Evolutionary conservation across 2,888 invertebrate species (phyloP).

Genomic region (Lasiommata megera): DNA sequence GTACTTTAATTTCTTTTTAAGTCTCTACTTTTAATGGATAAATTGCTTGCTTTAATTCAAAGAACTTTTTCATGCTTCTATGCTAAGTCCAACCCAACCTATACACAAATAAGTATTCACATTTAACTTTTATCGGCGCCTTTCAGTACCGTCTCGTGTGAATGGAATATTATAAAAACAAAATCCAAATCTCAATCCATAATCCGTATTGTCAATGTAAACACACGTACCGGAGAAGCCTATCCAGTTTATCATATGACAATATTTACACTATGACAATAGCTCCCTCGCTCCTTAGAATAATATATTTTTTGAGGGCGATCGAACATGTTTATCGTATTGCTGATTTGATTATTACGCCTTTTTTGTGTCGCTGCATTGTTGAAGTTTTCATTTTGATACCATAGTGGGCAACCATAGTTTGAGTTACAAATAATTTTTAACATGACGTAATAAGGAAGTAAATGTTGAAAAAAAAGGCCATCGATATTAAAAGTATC

Average conservation of each 20-base stretch:
- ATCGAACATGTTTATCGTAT: slow-evolving; percentile 6
- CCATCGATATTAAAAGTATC: too few relatives aligned
- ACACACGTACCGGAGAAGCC: background rate
- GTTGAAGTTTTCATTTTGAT: background rate
- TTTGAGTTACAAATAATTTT: too few relatives aligned
- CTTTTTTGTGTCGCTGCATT: background rate
- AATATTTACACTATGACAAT: slow-evolving; percentile 7
- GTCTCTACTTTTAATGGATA: too few relatives aligned
- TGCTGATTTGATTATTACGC: background rate
- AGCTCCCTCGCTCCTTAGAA: slow-evolving; percentile 1
- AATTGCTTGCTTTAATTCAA: too few relatives aligned
- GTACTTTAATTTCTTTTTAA: too few relatives aligned
- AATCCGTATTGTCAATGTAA: slow-evolving; percentile 13
- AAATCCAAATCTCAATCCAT: background rate
- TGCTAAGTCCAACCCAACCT: too few relatives aligned
- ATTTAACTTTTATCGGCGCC: too few relatives aligned
- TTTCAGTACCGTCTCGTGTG: background rate
- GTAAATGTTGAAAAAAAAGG: too few relatives aligned
- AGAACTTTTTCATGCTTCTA: too few relatives aligned
- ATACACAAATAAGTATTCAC: too few relatives aligned
- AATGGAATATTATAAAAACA: background rate
- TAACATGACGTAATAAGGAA: too few relatives aligned
- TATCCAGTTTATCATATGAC: background rate
- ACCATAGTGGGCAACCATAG: too few relatives aligned
- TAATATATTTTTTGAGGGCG: background rate